A percentile compares a stretch with the other conserved stretches of the same genome.
phyloP scores from a whole-genome alignment of 1,140 invertebrate genomes.

The Diprion similis region DNA sequence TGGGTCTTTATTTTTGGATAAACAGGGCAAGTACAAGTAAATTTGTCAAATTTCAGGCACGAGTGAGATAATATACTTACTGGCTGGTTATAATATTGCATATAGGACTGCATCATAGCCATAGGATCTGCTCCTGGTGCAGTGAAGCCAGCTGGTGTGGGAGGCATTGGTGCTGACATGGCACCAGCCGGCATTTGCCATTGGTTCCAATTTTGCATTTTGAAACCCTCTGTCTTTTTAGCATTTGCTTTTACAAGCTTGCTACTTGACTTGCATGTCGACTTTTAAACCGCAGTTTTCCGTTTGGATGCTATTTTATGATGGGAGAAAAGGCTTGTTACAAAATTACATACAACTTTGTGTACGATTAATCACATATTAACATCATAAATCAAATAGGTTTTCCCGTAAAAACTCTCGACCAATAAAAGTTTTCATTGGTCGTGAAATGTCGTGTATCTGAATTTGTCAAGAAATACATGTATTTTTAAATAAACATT shows the following conservation, averaged over 20 bases:
- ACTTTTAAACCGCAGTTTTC: slow-evolving; percentile 48
- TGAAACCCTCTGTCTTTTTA: slow-evolving; percentile 38
- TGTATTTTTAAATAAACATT: too few relatives aligned
- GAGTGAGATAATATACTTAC: slow-evolving; percentile 46
- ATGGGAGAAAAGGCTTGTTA: slow-evolving; percentile 49
- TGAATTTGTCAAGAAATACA: too few relatives aligned
- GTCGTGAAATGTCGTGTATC: too few relatives aligned
- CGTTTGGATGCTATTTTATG: slow-evolving; percentile 51
- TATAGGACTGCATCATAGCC: slow-evolving; percentile 57
- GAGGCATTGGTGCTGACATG: slow-evolving; percentile 50
- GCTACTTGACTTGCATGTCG: slow-evolving; percentile 39
- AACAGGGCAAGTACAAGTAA: neutral
- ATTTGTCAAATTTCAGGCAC: too few relatives aligned
- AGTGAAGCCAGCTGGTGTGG: slow-evolving; percentile 56
- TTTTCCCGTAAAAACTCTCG: neutral
- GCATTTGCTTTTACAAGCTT: slow-evolving; percentile 34
- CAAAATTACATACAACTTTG: slow-evolving; percentile 15
- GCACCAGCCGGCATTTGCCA: slow-evolving; percentile 57
- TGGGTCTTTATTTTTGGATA: neutral
- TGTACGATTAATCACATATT: neutral
- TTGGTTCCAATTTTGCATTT: slow-evolving; percentile 62
- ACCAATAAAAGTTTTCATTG: too few relatives aligned
- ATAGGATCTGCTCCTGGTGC: slow-evolving; percentile 54
- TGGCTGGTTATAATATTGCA: slow-evolving; percentile 62
- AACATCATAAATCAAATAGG: neutral